phyloP scores from a whole-genome alignment of 2,888 invertebrate genomes.

The Dascillus cervinus region DNA sequence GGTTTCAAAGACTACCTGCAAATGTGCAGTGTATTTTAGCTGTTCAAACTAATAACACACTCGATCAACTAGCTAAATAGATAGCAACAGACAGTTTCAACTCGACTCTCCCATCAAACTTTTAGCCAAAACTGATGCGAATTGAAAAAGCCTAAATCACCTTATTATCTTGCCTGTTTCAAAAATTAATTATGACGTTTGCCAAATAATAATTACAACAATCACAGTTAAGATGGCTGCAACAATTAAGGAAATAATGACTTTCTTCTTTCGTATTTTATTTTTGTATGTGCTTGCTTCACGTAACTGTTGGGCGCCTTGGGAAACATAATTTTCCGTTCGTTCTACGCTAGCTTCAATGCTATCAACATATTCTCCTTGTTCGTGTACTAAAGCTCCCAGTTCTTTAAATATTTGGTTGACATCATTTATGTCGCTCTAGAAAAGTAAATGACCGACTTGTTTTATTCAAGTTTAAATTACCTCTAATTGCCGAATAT shows the following conservation, averaged over 20 bases:
- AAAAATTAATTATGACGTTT: constrained; percentile 10
- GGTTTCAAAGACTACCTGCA: too few species aligned
- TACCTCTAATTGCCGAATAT: constrained; percentile 87
- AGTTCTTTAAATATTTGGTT: constrained; percentile 97
- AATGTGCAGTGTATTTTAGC: too few species aligned
- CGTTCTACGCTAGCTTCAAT: constrained; percentile 94
- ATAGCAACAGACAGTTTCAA: too few species aligned
- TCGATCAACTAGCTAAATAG: too few species aligned
- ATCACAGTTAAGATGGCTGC: constrained; percentile 62
- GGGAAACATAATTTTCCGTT: constrained; percentile 71
- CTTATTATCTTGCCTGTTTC: too few species aligned
- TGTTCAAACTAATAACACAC: too few species aligned
- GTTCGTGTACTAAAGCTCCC: constrained; percentile 89
- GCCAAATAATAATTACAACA: constrained; percentile 47
- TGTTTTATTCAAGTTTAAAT: neutral
- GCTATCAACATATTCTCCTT: constrained; percentile 88
- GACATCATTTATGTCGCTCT: constrained; percentile 89
- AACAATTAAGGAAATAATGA: constrained; percentile 64
- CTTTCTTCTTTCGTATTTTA: constrained; percentile 84
- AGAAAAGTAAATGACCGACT: constrained; percentile 28
- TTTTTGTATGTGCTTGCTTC: constrained; percentile 77
- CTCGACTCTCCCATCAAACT: too few species aligned
- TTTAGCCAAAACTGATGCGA: too few species aligned
- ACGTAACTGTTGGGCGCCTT: constrained; percentile 63
- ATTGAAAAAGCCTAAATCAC: too few species aligned